Evolutionary conservation across 1,140 invertebrate genomes (phyloP).

Genomic region (Leptinotarsa defecta): DNA sequence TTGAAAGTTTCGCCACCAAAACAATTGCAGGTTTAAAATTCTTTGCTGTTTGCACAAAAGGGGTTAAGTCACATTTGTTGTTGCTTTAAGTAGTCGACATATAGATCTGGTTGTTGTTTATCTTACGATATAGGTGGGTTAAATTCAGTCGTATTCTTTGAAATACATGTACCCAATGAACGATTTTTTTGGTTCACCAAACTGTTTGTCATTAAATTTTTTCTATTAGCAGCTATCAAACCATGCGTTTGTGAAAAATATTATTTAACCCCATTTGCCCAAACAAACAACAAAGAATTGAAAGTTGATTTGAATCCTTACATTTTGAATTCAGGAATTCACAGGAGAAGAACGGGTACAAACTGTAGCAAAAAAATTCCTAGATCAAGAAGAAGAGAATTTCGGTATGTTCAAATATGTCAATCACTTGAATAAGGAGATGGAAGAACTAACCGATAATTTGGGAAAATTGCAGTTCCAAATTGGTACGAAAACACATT

Average conservation of each 20-base stretch:
- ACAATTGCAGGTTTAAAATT: too few relatives aligned
- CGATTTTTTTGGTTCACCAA: too few relatives aligned
- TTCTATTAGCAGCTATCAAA: too few relatives aligned
- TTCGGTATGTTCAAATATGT: constrained; percentile 92
- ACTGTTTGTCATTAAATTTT: too few relatives aligned
- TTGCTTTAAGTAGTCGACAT: too few relatives aligned
- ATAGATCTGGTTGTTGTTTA: not conserved
- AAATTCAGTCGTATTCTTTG: too few relatives aligned
- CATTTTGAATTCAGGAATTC: constrained; percentile 54
- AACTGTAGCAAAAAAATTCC: constrained; percentile 74
- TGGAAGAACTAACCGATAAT: constrained; percentile 64
- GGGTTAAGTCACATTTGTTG: too few relatives aligned
- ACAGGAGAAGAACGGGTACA: constrained; percentile 75
- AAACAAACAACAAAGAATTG: too few relatives aligned
- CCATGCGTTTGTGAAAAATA: too few relatives aligned
- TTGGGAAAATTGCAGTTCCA: constrained; percentile 39
- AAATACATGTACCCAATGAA: too few relatives aligned
- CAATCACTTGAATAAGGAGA: constrained; percentile 86
- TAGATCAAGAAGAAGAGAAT: constrained; percentile 86
- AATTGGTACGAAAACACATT: constrained; percentile 25
- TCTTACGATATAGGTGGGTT: not conserved
- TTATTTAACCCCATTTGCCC: not conserved
- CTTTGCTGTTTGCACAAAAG: too few relatives aligned
- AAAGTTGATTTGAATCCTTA: too few relatives aligned
- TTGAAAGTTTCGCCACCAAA: not conserved